Evolutionary conservation across 2,888 invertebrate genomes (phyloP), one percentile per base, ranked within the genome.

Genomic region (Blera fallax): DNA sequence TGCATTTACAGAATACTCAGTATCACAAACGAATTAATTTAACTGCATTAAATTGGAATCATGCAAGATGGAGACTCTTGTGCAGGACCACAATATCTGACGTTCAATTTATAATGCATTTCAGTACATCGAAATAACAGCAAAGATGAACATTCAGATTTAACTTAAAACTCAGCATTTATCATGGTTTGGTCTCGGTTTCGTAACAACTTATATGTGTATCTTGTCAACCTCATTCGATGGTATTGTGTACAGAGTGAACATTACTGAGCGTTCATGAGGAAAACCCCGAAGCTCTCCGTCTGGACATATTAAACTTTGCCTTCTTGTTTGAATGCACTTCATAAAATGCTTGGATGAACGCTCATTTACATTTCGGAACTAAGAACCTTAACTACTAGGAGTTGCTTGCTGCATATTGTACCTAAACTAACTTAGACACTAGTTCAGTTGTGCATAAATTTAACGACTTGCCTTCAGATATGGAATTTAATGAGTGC

Each of bases 321-420:
- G 24, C 37, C 45, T 34, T 34, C 29, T 40, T 52, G 14, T 52
- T 29, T n/a, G n/a, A 10, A 40, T 64, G 24, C 21, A 18, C 50
- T 62, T 73, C 29, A 18, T 24, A 50, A 24, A 62, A 52, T 62
- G 24, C 73, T 45, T 54, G 54, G 40, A 64, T 64, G 73, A 50
- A 21, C 32, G 62, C 72, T 16, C 62, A 50, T 37, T 62, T 40
- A 11, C 29, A 40, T 73, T 37, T 29, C 16, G 60, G 24, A 73
- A 62, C 2, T 37, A 16, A 37, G 21, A 37, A 6, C 14, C 4
- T 2, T 24, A 4, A 14, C 1, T n/a, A 37, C 37, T 37, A 37
- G 11, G 32, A 8, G 10, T 32, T 32, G 10, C 8, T 7, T 8
- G 2, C 4, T 24, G 24, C 2, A 24, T 24, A 24, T n/a, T n/a